Evolutionary conservation across 2,797 vertebrate genomes (phyloP).

Genomic region (Amazona finschi): DNA sequence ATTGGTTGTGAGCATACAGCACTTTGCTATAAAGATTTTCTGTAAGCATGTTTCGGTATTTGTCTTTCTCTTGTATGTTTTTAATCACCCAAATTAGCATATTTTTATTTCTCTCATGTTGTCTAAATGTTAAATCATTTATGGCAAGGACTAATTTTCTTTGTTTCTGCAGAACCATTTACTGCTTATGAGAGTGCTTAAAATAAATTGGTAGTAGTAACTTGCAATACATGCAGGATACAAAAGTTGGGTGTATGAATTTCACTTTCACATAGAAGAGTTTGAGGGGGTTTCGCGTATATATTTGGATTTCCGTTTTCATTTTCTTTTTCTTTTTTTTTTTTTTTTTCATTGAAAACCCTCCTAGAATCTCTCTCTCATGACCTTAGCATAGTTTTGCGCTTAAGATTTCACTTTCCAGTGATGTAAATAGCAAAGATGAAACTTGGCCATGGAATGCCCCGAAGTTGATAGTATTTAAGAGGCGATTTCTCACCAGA

Average conservation of each 20-base stretch:
- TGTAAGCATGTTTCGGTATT: not conserved
- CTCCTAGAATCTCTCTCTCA: not conserved
- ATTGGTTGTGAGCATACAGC: not conserved
- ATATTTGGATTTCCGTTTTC: not conserved
- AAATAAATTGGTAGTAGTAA: not conserved
- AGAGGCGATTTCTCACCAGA: not conserved
- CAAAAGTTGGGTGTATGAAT: not conserved
- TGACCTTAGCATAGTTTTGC: not conserved
- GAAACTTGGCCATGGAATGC: not conserved
- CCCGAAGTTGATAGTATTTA: accelerated
- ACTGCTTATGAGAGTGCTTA: not conserved
- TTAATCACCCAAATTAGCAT: not conserved
- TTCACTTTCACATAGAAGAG: not conserved
- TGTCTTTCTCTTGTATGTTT: not conserved
- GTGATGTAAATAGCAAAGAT: accelerated
- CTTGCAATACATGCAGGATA: not conserved
- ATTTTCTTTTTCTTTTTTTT: too few relatives aligned
- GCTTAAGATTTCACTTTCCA: not conserved
- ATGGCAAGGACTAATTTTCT: not conserved
- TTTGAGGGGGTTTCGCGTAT: accelerated
- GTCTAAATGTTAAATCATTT: not conserved
- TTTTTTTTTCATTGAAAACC: not conserved
- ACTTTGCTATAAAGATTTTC: not conserved
- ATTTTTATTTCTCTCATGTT: not conserved
- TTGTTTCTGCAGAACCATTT: not conserved